These are phyloP conservation scores for Cotesia chilonis DNA, from an alignment of 1,140 invertebrate species.

Conservation along the genomic window DNA sequence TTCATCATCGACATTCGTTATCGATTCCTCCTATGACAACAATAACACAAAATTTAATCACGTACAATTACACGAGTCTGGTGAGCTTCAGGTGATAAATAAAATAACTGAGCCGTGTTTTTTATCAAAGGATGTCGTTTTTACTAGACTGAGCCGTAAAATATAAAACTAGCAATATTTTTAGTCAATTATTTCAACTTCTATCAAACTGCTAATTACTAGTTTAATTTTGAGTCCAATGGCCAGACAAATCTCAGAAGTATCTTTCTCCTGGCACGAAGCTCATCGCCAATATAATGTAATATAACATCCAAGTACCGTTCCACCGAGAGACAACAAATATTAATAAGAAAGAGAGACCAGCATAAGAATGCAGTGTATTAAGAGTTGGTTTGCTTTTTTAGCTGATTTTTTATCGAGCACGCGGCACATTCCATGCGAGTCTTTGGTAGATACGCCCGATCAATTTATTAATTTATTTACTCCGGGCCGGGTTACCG, in stretches of 20 bases:
- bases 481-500: slow-evolving; percentile 32
- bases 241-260: not conserved
- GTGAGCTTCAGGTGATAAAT: not conserved
- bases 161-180: no score
- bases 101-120: slow-evolving; percentile 12
- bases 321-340: slow-evolving; percentile 2
- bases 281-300: slow-evolving; percentile 1
- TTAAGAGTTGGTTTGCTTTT: slow-evolving; percentile 10
- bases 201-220: no score
- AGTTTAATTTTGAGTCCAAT: slow-evolving; percentile 18
- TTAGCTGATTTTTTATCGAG: slow-evolving; percentile 26
- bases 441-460: slow-evolving; percentile 23
- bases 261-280: slow-evolving; percentile 4
- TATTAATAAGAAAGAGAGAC: slow-evolving; percentile 5
- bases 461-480: slow-evolving; percentile 51
- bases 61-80: no score
- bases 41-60: no score
- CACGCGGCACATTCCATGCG: slow-evolving; percentile 38
- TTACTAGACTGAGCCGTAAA: no score
- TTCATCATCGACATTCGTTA: not conserved
- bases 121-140: no score
- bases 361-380: slow-evolving; percentile 11
- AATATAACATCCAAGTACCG: not conserved
- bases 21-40: not conserved
- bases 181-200: no score